Conservation (phyloP, 1,140 invertebrate species). For the Lordiphosa collinella region DNA sequence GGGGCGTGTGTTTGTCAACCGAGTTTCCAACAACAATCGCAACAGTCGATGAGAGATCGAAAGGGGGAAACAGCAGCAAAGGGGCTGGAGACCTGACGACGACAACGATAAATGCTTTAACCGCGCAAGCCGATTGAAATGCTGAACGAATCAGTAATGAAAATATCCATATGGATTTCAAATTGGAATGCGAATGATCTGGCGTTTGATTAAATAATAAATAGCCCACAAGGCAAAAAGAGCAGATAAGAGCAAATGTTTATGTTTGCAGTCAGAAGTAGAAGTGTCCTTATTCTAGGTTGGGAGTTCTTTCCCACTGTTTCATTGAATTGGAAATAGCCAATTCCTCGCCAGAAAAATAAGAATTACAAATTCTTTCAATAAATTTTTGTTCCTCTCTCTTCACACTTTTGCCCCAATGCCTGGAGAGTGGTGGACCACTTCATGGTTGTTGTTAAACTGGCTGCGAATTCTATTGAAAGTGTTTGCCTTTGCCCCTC, state of each 20-base stretch:
- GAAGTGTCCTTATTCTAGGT: no score
- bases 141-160: conserved; percentile 53
- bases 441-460: conserved; percentile 34
- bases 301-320: no score
- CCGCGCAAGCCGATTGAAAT: conserved; percentile 53
- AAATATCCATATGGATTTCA: conserved; percentile 60
- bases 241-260: no score
- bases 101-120: conserved; percentile 47
- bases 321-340: no score
- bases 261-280: no score
- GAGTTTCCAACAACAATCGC: conserved; percentile 54
- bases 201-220: conserved; percentile 9
- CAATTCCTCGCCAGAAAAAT: no score
- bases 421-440: conserved; percentile 4
- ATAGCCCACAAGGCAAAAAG: no score
- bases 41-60: conserved; percentile 35
- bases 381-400: not conserved
- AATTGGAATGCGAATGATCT: conserved; percentile 46
- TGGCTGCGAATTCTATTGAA: conserved; percentile 74
- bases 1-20: conserved; percentile 56
- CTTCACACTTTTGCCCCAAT: not conserved
- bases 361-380: no score
- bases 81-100: conserved; percentile 9
- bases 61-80: conserved; percentile 1
- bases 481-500: conserved; percentile 40